Conservation (phyloP, 2,888 invertebrate genomes). For the Mythimna pallens region DNA sequence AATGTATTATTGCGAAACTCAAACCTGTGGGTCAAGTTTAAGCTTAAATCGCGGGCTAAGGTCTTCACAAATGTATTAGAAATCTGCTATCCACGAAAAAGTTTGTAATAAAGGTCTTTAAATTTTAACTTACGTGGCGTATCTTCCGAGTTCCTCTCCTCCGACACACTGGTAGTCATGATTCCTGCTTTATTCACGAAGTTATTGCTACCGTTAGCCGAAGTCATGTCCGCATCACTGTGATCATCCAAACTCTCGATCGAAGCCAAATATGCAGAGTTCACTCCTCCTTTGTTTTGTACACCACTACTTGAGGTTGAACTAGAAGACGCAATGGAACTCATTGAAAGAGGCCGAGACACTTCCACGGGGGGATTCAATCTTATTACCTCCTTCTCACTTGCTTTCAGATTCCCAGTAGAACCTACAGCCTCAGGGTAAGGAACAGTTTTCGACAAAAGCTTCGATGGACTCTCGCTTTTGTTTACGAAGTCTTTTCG, state of each 20-base stretch:
- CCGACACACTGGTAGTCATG: slow-evolving; percentile 77
- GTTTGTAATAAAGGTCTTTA: not conserved
- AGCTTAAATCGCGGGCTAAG: not conserved
- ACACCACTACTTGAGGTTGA: slow-evolving; percentile 92
- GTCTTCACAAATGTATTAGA: not conserved
- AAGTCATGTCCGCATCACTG: slow-evolving; percentile 92
- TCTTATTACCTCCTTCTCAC: slow-evolving; percentile 86
- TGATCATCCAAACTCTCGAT: slow-evolving; percentile 96
- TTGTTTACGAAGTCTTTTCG: slow-evolving; percentile 81
- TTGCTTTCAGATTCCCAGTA: slow-evolving; percentile 85
- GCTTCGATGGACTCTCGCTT: slow-evolving; percentile 76
- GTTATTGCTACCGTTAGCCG: slow-evolving; percentile 85
- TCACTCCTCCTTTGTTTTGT: slow-evolving; percentile 92
- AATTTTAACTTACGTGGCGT: slow-evolving; percentile 78
- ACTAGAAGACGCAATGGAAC: slow-evolving; percentile 94
- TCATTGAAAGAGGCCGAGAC: slow-evolving; percentile 93
- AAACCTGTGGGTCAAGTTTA: not conserved
- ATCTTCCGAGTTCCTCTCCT: slow-evolving; percentile 79
- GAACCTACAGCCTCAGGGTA: slow-evolving; percentile 85
- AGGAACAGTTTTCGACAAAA: slow-evolving; percentile 78
- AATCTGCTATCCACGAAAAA: not conserved
- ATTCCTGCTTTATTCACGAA: slow-evolving; percentile 85
- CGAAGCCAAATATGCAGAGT: slow-evolving; percentile 95
- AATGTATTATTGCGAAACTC: not conserved
- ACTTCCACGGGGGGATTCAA: slow-evolving; percentile 90